Base-by-base conservation (phyloP, 2,888 invertebrate genomes). In the Deroplatys truncata region DNA sequence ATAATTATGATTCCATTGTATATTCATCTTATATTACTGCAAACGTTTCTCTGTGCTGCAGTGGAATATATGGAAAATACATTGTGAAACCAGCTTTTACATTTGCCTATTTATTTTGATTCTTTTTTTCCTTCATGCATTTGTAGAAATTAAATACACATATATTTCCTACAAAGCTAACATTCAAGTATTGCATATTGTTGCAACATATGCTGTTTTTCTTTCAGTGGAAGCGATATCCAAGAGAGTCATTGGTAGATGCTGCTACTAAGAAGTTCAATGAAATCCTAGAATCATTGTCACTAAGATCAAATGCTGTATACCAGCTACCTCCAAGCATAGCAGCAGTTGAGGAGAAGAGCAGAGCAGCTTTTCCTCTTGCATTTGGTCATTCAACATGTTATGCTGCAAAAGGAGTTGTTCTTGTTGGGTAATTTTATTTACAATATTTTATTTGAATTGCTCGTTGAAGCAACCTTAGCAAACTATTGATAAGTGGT, bases 331-430 rank as follows among this genome's bases (percentile, higher is more conserved):
- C 97, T 13, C 98, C 98, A 0, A 96, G 96, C 35, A 94, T 98
- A 13, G 92, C 94, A 7, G 93, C 93, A 15, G 94, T 97, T 2
- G 95, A 93, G 49, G 93, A 95, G 35, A 94, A 94, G 5, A 97
- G 97, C 25, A 94, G 98, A 83, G 99, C 98, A 25, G 96, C 96
- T 43, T 99, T 99, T 94, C 99, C 99, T 0, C 94, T 99, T 15
- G 98, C 97, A 56, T 97, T 99, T 92, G 97, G 98, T 0, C 99
- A 99, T 93, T 96, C 98, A 85, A 96, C 97, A 0, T 95, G 96
- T 92, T 99, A 99, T 93, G 96, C 98, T 0, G 95, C 95, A n/a
- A 95, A 96, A 8, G 96, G 98, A 9, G 96, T 97, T 10, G 98
- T 96, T 25, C 94, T 99, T 1, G 95, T 99, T 86, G 99, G 99